Base-by-base conservation (phyloP, 2,113 vertebrate species). In the Poicephalus gulielmi region DNA sequence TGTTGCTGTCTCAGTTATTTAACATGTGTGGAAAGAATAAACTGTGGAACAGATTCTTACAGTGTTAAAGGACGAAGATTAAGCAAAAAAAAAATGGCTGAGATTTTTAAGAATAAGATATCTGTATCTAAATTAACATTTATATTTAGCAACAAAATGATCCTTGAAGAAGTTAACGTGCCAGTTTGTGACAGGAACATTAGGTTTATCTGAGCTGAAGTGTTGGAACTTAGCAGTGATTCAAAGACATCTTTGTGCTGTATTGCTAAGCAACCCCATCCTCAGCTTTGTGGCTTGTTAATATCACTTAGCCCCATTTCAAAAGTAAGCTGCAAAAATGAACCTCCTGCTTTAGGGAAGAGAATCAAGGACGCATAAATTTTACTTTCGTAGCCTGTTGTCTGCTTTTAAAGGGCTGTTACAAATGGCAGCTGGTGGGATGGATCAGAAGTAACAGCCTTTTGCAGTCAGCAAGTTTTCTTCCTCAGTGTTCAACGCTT, bases 211-310 rank as follows among this genome's bases (percentile, higher is more conserved):
- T 60, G 63, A 95, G 78, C 43, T 85, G 86, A 93, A 82, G 71
- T 93, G 89, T 53, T 94, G 63, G 89, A 94, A 87, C 79, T 91
- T 7, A 92, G 86, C 37, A 43, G 91, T n/a, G 91, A 97, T 96
- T 93, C 95, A 97, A 95, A 94, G 96, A 57, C 57, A 86, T 73
- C 86, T 80, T 91, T 88, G 81, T 95, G 90, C 81, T 63, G 71
- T 71, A 95, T 95, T 97, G 96, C 97, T 96, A 81, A 98, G 97
- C 97, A 98, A 90, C 97, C 78, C 90, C 90, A 52, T 83, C 71
- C 81, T 83, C 95, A 82, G 95, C 93, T 94, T 67, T 55, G 20
- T 6, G 46, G 3, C 39, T 47, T 10, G 30, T 18, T n/a, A 47
- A 8, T 9, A 31, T 44, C 27, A 33, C 64, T 39, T 55, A 85